Conservation (phyloP, 2,113 vertebrate species). For the Brachionichthys hirsutus region DNA sequence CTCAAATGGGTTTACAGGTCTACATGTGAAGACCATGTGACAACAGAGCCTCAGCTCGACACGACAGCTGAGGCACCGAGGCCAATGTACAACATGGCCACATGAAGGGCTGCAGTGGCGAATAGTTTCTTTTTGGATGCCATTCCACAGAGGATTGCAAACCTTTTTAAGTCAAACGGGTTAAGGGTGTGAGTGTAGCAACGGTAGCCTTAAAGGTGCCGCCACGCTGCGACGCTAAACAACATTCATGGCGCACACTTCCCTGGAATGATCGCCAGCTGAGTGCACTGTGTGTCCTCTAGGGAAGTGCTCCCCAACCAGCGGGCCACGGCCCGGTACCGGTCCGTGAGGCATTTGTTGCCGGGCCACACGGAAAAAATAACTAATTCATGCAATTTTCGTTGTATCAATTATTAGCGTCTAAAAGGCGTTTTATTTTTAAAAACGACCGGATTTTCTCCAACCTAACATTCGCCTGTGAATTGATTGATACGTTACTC, state of each 20-base stretch:
- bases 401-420: too few species aligned
- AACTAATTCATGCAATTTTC: too few species aligned
- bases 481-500: too few species aligned
- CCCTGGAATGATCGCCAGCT: constrained; percentile 44
- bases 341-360: too few species aligned
- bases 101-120: constrained; percentile 30
- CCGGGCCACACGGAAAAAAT: too few species aligned
- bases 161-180: constrained; percentile 31
- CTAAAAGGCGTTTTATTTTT: too few species aligned
- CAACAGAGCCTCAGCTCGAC: background rate
- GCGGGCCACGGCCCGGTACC: too few species aligned
- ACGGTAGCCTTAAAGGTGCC: constrained; percentile 37
- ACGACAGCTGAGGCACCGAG: constrained; percentile 30
- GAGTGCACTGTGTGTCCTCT: constrained; percentile 49
- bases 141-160: constrained; percentile 17
- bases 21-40: constrained; percentile 35
- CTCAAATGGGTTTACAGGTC: background rate
- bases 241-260: constrained; percentile 34
- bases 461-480: too few species aligned
- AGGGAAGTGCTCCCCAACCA: too few species aligned
- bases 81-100: constrained; percentile 43
- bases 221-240: constrained; percentile 11
- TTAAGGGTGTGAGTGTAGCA: constrained; percentile 27
- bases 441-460: too few species aligned
- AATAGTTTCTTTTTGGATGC: constrained; percentile 10